These are phyloP conservation scores for Tapirus terrestris DNA, from an alignment of 2,113 vertebrate genomes.

Conservation along the genomic window DNA sequence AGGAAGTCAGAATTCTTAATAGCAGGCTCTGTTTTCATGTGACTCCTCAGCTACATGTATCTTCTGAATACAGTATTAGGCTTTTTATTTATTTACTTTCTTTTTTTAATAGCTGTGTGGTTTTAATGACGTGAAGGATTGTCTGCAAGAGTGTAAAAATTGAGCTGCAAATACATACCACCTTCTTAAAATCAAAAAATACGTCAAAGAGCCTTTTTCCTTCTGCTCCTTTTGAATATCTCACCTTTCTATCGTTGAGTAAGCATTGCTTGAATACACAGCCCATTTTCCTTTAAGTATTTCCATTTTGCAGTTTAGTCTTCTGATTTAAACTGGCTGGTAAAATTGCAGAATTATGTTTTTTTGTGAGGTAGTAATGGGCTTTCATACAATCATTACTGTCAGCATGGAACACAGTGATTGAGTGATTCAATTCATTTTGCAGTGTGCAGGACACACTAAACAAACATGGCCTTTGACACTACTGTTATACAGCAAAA, in stretches of 20 bases:
- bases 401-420: not conserved
- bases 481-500: not conserved
- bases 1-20: not conserved
- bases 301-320: conserved; percentile 1
- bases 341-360: not conserved
- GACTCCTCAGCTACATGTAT: not conserved
- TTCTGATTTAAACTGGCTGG: not conserved
- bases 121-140: conserved; percentile 15
- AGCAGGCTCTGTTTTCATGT: not conserved
- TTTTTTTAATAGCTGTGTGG: not conserved
- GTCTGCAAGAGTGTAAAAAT: not conserved
- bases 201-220: not conserved
- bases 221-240: not conserved
- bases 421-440: not conserved
- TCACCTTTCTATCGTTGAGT: not conserved
- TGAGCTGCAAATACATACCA: not conserved
- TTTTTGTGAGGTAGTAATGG: not conserved
- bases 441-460: not conserved
- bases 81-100: not conserved
- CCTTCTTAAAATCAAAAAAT: not conserved
- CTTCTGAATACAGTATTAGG: not conserved
- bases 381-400: not conserved
- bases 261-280: not conserved
- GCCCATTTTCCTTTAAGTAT: not conserved
- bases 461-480: conserved; percentile 11